Evolutionary conservation across 2,888 invertebrate genomes (phyloP).

Genomic region (Chymomyza amoena): DNA sequence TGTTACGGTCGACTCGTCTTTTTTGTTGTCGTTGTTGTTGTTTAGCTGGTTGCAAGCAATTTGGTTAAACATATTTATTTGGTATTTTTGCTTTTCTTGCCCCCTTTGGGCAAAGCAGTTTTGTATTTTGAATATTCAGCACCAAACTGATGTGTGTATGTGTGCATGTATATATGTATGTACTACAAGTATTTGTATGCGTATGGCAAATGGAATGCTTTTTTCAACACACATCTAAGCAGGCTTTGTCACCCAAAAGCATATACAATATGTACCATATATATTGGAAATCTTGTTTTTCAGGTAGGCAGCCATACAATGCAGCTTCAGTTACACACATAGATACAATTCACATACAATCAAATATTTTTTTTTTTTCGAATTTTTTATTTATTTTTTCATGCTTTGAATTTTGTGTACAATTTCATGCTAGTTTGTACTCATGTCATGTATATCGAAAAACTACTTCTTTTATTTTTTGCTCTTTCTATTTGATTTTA

Average conservation of each 20-base stretch:
- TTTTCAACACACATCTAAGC: background rate
- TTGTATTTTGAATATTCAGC: conserved; percentile 31
- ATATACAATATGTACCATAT: background rate
- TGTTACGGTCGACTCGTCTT: conserved; percentile 69
- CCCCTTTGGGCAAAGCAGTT: background rate
- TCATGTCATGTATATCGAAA: conserved; percentile 2
- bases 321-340: background rate
- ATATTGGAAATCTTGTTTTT: background rate
- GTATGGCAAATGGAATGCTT: conserved; percentile 3
- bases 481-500: conserved; percentile 26
- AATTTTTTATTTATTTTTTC: background rate
- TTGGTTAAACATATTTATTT: conserved; percentile 71
- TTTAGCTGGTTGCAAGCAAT: conserved; percentile 44
- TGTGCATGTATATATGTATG: conserved; percentile 9
- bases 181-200: background rate
- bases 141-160: conserved; percentile 23
- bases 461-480: conserved; percentile 18
- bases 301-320: background rate
- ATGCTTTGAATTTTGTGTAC: conserved; percentile 12
- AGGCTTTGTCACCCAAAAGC: background rate
- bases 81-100: conserved; percentile 44
- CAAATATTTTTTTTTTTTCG: conserved; percentile 5
- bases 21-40: conserved; percentile 20
- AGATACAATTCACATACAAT: background rate
- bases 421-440: conserved; percentile 32